Conservation (phyloP, 2,888 invertebrate genomes). For the Zygaena filipendulae region DNA sequence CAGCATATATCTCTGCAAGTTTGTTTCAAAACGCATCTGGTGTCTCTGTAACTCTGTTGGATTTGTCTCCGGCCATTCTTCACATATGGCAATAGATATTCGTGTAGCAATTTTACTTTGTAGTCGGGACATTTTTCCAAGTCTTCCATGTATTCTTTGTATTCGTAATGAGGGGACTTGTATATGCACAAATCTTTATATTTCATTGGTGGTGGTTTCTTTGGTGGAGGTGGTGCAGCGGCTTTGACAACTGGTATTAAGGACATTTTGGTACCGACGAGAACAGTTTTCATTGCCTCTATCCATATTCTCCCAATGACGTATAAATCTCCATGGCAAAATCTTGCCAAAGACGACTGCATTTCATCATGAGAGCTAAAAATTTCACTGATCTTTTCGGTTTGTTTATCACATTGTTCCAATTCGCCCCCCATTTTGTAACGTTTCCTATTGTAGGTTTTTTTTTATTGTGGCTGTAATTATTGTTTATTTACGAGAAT, state of each 20-base stretch:
- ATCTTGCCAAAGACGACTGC: slow-evolving; percentile 10
- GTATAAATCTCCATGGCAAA: slow-evolving; percentile 29
- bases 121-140: slow-evolving; percentile 25
- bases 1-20: slow-evolving; percentile 13
- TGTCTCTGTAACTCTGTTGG: slow-evolving; percentile 11
- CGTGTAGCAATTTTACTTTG: slow-evolving; percentile 28
- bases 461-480: too few species aligned
- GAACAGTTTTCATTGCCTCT: slow-evolving; percentile 21
- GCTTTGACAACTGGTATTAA: slow-evolving; percentile 33
- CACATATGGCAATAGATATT: slow-evolving; percentile 29
- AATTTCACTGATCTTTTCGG: too few species aligned
- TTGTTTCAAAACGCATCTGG: slow-evolving; percentile 12
- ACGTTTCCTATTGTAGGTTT: too few species aligned
- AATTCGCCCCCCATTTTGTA: too few species aligned
- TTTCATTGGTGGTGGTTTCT: slow-evolving; percentile 35
- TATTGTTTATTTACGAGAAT: too few species aligned
- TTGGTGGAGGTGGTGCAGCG: background rate
- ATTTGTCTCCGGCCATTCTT: slow-evolving; percentile 18
- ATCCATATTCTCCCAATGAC: slow-evolving; percentile 35
- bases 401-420: too few species aligned
- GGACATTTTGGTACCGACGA: slow-evolving; percentile 26
- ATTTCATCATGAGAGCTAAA: slow-evolving; percentile 20
- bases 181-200: slow-evolving; percentile 41
- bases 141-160: slow-evolving; percentile 28
- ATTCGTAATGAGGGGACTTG: slow-evolving; percentile 32